These are phyloP conservation scores for Drosophila bocki DNA, from an alignment of 1,140 invertebrate genomes.

Conservation along the genomic window DNA sequence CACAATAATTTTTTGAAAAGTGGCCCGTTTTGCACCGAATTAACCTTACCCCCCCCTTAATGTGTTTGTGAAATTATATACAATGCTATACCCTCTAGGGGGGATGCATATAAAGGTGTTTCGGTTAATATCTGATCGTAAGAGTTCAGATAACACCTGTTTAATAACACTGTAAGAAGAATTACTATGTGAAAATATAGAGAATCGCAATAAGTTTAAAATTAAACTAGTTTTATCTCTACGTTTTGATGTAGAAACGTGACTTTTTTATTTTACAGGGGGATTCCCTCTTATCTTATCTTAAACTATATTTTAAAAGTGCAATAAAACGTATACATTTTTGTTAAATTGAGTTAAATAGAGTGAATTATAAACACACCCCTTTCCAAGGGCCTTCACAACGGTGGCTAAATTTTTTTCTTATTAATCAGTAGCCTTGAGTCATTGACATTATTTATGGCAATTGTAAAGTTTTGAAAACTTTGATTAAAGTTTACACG, in stretches of 20 bases:
- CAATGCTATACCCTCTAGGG: background rate
- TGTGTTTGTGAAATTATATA: background rate
- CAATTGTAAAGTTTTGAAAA: too few relatives aligned
- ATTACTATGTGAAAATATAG: background rate
- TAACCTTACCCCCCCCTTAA: too few relatives aligned
- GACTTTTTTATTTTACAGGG: background rate
- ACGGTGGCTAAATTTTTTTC: background rate
- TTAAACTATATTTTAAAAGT: background rate
- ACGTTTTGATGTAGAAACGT: background rate
- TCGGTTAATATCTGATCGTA: background rate
- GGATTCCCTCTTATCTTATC: background rate
- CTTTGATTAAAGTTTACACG: background rate
- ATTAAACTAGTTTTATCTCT: background rate
- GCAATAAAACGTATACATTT: background rate
- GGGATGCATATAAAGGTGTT: too few relatives aligned
- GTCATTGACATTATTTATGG: background rate
- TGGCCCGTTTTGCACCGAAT: too few relatives aligned
- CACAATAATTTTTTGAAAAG: too few relatives aligned
- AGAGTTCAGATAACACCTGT: background rate
- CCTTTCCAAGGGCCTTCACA: background rate
- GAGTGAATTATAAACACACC: background rate
- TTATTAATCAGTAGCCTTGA: background rate
- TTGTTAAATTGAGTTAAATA: too few relatives aligned
- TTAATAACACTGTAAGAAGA: background rate
- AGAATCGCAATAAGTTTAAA: background rate